Conservation (phyloP, 1,140 invertebrate species). For the Kradibia gibbosae region DNA sequence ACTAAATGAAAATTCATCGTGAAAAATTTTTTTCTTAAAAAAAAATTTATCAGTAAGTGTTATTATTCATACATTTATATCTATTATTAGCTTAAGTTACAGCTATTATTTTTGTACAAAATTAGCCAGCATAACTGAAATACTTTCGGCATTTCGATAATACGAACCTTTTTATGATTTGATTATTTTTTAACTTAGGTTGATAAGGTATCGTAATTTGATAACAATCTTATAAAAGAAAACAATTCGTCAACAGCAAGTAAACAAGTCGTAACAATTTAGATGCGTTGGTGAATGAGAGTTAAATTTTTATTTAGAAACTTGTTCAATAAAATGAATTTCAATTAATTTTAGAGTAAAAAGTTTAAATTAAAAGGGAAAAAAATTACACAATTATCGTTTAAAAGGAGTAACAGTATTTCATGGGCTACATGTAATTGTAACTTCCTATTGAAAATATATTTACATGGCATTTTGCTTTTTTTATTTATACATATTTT, state of each 20-base stretch:
- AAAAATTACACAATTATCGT: too few species aligned
- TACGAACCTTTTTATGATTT: neutral
- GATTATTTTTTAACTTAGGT: slow-evolving; percentile 15
- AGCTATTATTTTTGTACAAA: too few species aligned
- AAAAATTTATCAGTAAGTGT: slow-evolving; percentile 56
- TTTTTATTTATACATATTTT: neutral
- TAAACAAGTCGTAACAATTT: too few species aligned
- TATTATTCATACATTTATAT: neutral
- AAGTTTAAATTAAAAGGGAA: slow-evolving; percentile 56
- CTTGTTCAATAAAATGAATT: neutral
- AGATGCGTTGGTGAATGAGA: neutral
- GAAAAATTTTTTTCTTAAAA: slow-evolving; percentile 51
- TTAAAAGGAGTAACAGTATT: too few species aligned
- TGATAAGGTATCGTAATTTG: neutral
- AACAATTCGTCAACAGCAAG: slow-evolving; percentile 34
- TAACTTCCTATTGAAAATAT: too few species aligned
- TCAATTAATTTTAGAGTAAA: slow-evolving; percentile 20
- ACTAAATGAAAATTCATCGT: slow-evolving; percentile 52
- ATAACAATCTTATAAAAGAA: slow-evolving; percentile 25
- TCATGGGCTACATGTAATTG: too few species aligned
- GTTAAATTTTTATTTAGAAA: slow-evolving; percentile 17
- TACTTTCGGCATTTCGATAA: too few species aligned
- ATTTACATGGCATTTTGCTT: slow-evolving; percentile 15
- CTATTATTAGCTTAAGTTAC: slow-evolving; percentile 13
- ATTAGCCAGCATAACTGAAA: too few species aligned